phyloP scores from a whole-genome alignment of 2,113 vertebrate species.

The Menura novaehollandiae region DNA sequence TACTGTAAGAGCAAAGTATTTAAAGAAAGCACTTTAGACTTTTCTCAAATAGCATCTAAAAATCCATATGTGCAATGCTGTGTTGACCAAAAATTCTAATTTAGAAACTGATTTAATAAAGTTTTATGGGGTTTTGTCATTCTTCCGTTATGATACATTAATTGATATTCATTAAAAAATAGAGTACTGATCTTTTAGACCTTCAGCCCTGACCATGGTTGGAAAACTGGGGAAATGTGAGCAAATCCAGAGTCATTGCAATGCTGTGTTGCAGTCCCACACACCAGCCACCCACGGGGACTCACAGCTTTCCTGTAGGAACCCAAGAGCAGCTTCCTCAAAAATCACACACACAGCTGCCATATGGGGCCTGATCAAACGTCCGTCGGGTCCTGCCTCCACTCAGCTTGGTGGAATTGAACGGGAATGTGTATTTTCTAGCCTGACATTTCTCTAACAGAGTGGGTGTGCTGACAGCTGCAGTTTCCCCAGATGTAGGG shows the following conservation, averaged over 20 bases:
- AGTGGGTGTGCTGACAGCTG: neutral
- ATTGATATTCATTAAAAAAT: neutral
- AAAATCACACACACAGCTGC: neutral
- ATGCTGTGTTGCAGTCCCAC: neutral
- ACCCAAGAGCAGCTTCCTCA: neutral
- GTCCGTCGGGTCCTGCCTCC: neutral
- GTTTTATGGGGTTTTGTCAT: neutral
- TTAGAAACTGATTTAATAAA: neutral
- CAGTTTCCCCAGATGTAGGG: neutral
- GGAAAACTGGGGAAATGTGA: neutral
- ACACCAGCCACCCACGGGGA: neutral
- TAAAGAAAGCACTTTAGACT: constrained; percentile 9
- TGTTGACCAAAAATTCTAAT: neutral
- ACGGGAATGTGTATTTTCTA: neutral
- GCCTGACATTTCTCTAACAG: neutral
- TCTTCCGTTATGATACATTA: neutral
- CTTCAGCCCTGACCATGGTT: neutral
- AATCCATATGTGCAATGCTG: neutral
- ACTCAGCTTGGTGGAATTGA: neutral
- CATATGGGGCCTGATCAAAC: neutral
- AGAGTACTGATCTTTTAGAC: neutral
- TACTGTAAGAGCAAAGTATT: neutral
- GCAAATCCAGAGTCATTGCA: neutral
- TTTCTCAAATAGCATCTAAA: neutral
- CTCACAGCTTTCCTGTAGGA: neutral